A percentile compares a stretch with the other conserved stretches of the same genome.
Conservation (phyloP, 1,140 invertebrate species). For the Gryon sp. region DNA sequence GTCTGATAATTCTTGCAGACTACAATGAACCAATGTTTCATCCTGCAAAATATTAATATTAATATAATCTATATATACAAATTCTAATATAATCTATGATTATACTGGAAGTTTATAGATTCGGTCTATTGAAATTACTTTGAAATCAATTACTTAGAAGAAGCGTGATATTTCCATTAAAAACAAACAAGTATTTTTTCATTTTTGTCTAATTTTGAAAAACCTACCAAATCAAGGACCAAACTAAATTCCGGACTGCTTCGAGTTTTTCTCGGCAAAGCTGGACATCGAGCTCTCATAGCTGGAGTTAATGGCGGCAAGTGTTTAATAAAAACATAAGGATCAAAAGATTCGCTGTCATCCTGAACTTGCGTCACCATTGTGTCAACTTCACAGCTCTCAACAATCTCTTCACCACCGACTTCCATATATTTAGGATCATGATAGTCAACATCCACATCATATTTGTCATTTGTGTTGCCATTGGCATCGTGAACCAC, state of each 20-base stretch:
- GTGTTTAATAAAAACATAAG: constrained; percentile 95
- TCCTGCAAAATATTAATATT: constrained; percentile 79
- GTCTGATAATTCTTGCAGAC: constrained; percentile 93
- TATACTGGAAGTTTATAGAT: too few species aligned
- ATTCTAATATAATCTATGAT: background rate
- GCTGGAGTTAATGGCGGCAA: constrained; percentile 93
- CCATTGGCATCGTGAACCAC: constrained; percentile 70
- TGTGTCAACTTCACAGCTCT: constrained; percentile 80
- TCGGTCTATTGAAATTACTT: too few species aligned
- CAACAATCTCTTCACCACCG: constrained; percentile 77
- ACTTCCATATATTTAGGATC: constrained; percentile 77
- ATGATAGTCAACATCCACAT: constrained; percentile 71
- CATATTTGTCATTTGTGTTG: constrained; percentile 71
- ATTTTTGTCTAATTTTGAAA: background rate
- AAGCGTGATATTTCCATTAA: too few species aligned
- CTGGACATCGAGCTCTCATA: constrained; percentile 91
- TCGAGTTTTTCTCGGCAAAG: constrained; percentile 94
- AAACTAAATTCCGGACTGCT: constrained; percentile 96
- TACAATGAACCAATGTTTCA: constrained; percentile 98
- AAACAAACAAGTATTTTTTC: too few species aligned
- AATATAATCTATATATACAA: background rate
- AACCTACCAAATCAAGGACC: constrained; percentile 89
- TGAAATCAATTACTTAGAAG: too few species aligned
- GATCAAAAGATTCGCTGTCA: constrained; percentile 91
- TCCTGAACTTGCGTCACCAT: constrained; percentile 82